Conservation (phyloP, 1,140 invertebrate genomes). For the Ostrea denselamellosa region DNA sequence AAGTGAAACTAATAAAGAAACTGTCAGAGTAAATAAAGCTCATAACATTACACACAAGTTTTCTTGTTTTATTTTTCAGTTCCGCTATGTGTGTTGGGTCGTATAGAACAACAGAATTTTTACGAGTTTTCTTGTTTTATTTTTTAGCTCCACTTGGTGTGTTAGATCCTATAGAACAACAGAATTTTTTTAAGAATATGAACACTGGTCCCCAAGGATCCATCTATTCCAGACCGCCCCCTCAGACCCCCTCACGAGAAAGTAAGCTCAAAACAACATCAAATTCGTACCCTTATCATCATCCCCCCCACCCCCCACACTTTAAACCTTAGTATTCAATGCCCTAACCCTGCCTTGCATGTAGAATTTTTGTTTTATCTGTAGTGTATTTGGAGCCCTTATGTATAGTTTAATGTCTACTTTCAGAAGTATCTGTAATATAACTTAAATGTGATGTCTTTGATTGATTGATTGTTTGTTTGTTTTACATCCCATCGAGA, state of each 20-base stretch:
- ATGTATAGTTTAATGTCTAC: too few species aligned
- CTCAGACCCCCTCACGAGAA: slow-evolving; percentile 42
- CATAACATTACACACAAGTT: too few species aligned
- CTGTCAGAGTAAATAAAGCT: too few species aligned
- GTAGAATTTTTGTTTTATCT: too few species aligned
- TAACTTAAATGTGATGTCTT: too few species aligned
- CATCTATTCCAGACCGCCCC: slow-evolving; percentile 56
- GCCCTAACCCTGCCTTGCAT: too few species aligned
- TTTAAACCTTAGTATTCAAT: not conserved
- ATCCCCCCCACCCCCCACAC: not conserved
- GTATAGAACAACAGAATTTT: slow-evolving; percentile 73
- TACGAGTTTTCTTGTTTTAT: too few species aligned
- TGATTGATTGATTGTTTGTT: too few species aligned
- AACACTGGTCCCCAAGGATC: slow-evolving; percentile 71
- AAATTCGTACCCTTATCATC: too few species aligned
- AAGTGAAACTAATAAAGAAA: slow-evolving; percentile 45
- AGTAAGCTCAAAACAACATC: not conserved
- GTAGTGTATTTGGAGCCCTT: too few species aligned
- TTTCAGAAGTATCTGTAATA: too few species aligned
- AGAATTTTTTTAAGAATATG: slow-evolving; percentile 75
- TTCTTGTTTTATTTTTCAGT: slow-evolving; percentile 64
- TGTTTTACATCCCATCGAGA: too few species aligned
- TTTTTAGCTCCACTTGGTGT: slow-evolving; percentile 69
- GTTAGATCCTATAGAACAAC: slow-evolving; percentile 72
- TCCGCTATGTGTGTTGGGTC: slow-evolving; percentile 70